Base-by-base conservation (phyloP, 1,140 invertebrate genomes). In the Drosophila guanche region DNA sequence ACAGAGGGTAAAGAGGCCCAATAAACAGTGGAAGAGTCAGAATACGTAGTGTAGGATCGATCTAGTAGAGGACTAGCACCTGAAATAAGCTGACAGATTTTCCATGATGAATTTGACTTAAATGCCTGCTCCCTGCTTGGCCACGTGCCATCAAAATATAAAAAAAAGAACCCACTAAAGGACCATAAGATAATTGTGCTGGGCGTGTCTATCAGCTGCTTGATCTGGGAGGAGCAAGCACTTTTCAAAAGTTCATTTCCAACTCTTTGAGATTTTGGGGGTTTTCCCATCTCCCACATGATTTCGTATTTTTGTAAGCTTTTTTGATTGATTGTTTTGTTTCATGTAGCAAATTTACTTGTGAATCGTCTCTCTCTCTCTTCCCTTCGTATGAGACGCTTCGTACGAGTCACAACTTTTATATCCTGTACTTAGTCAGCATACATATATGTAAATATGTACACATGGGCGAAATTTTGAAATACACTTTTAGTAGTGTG, bases 251-350 rank as follows among this genome's bases (percentile, higher is more conserved):
- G 16, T 20, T 1, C 27, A 48, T 60, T 41, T 43, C 25, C n/a
- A 22, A 10, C 14, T 10, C 16, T 16, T 22, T 56, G 45, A 42
- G 54, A 56, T 59, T 65, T 23, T 42, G 6, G 43, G 4, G 42
- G 12, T 43, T 55, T 37, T 25, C n/a, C n/a, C 41, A 20, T 70
- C 61, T 63, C 69, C 53, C 68, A 59, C 46, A 2, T 6, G 2
- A 29, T 29, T 29, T 29, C 27, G 2, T 1, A 20, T 29, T 29
- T 29, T 29, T 29, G 5, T 29, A 29, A 7, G 46, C 37, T 78
- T 57, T 78, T 78, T 78, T 78, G 75, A 78, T 78, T 78, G 75
- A 75, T 78, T 75, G 75, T 66, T 66, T 75, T 78, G 72, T 75
- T 29, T 75, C 75, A 66, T 78, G 75, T 66, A 75, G 75, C 71